Evolutionary conservation across 2,888 invertebrate species (phyloP).

Genomic region (Drosophila kuntzei): DNA sequence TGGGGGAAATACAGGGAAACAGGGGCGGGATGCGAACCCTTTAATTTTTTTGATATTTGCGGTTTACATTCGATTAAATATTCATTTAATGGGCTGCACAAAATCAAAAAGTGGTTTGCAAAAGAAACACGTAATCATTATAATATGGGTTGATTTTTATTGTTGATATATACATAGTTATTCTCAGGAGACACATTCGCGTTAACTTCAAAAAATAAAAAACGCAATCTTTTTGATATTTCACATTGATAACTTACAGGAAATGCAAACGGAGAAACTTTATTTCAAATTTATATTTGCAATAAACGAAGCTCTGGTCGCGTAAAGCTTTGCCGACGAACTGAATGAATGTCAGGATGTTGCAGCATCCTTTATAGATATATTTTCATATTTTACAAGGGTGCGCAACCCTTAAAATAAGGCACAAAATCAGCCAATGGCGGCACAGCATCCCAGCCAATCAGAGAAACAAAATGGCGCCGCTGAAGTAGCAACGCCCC

Average conservation of each 20-base stretch:
- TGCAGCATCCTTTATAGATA: conserved; percentile 81
- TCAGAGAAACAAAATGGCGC: conserved; percentile 66
- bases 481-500: conserved; percentile 8
- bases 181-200: conserved; percentile 2
- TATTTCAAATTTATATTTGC: not conserved
- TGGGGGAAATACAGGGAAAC: not conserved
- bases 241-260: conserved; percentile 38
- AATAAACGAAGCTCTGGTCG: conserved; percentile 30
- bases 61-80: conserved; percentile 35
- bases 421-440: conserved; percentile 46
- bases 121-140: conserved; percentile 2
- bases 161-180: not conserved
- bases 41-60: conserved; percentile 34
- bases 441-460: conserved; percentile 46
- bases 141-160: not conserved
- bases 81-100: conserved; percentile 46
- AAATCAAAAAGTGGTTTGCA: conserved; percentile 10
- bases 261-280: conserved; percentile 30
- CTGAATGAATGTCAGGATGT: conserved; percentile 53
- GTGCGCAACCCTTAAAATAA: conserved; percentile 39
- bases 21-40: conserved; percentile 37
- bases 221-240: not conserved
- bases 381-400: not conserved
- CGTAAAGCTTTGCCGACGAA: conserved; percentile 53
- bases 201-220: conserved; percentile 14